Evolutionary conservation across 2,797 vertebrate genomes (phyloP).

Genomic region (Petrocephalus sullivani): DNA sequence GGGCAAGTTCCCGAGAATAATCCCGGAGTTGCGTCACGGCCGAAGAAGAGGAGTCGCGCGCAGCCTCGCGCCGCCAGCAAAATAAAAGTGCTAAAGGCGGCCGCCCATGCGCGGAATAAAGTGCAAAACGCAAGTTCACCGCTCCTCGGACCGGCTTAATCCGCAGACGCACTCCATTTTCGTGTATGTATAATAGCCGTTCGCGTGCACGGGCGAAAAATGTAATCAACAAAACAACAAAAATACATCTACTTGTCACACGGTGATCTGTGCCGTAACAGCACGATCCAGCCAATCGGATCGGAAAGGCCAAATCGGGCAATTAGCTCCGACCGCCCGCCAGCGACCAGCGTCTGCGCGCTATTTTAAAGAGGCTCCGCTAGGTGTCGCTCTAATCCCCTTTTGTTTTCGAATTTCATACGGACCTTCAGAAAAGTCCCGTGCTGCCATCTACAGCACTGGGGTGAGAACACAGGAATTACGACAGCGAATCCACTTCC

Average conservation of each 20-base stretch:
- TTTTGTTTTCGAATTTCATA: not conserved
- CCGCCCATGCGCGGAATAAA: not conserved
- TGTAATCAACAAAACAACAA: not conserved
- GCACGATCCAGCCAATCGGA: not conserved
- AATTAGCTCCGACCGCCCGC: not conserved
- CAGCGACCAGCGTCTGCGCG: not conserved
- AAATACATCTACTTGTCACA: not conserved
- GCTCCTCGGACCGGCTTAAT: not conserved
- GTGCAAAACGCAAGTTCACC: not conserved
- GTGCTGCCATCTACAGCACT: conserved; percentile 4
- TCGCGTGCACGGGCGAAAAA: not conserved
- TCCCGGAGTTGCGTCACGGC: conserved; percentile 13
- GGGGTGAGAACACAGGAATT: not conserved
- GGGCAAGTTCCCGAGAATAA: not conserved
- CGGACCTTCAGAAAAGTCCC: not conserved
- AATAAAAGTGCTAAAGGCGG: not conserved
- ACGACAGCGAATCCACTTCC: not conserved
- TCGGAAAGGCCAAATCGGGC: not conserved
- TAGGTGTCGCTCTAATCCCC: not conserved
- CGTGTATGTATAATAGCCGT: too few species aligned
- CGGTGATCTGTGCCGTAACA: not conserved
- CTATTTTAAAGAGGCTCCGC: not conserved
- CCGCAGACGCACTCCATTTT: not conserved
- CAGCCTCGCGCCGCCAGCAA: not conserved
- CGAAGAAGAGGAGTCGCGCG: not conserved